Percentiles rank a stretch among this genome's conserved stretches.
Evolutionary conservation across 2,888 invertebrate genomes (phyloP).

Genomic region (Sinotaia quadrata): DNA sequence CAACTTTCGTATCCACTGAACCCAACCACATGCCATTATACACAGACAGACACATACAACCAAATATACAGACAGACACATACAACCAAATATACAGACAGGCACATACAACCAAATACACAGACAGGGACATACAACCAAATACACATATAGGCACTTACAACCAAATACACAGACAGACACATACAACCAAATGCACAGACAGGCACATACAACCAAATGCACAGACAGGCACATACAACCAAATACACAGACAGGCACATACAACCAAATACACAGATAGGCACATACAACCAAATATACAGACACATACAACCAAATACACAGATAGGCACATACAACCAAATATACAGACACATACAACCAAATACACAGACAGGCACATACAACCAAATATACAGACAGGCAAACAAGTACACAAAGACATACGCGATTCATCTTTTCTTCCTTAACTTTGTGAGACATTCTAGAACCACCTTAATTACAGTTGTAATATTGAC

Average conservation of each 20-base stretch:
- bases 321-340: neutral
- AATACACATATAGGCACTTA: no score
- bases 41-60: neutral
- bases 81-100: neutral
- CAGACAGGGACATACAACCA: no score
- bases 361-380: constrained; percentile 11
- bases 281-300: neutral
- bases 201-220: neutral
- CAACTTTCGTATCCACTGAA: no score
- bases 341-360: neutral
- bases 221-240: neutral
- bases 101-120: constrained; percentile 1
- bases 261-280: neutral
- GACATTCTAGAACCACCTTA: no score
- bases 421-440: neutral
- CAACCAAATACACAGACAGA: constrained; percentile 6
- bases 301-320: neutral
- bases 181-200: constrained; percentile 3
- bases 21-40: no score
- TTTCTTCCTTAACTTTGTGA: neutral
- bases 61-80: neutral
- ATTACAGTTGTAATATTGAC: no score
- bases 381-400: constrained; percentile 4
- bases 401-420: constrained; percentile 10
- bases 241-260: neutral